A percentile compares a stretch with the other conserved stretches of the same genome.
These are phyloP conservation scores for Poeciliopsis prolifica DNA, from an alignment of 2,113 vertebrate species.

Conservation along the genomic window DNA sequence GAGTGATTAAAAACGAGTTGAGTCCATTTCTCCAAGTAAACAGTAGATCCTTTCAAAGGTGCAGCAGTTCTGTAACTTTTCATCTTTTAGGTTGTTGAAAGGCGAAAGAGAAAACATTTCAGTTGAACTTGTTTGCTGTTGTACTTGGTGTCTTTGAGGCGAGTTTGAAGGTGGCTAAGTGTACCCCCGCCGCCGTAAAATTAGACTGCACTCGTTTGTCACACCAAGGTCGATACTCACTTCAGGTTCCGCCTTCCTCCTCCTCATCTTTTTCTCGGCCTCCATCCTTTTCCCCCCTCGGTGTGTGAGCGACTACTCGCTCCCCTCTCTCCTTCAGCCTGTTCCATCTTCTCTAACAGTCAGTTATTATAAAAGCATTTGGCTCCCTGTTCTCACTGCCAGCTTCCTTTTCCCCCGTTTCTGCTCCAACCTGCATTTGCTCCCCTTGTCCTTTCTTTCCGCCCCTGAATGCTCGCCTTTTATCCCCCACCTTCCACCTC, in stretches of 20 bases:
- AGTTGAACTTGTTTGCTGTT: slow-evolving; percentile 28
- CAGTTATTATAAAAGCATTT: slow-evolving; percentile 47
- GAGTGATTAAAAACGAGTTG: slow-evolving; percentile 22
- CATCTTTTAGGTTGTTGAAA: slow-evolving; percentile 31
- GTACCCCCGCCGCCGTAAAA: slow-evolving; percentile 57
- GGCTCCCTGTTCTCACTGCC: slow-evolving; percentile 1
- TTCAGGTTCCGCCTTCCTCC: slow-evolving; percentile 42
- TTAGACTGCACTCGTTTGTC: slow-evolving; percentile 68
- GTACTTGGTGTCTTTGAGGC: slow-evolving; percentile 53
- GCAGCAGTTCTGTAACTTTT: not conserved
- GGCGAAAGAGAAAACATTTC: slow-evolving; percentile 12
- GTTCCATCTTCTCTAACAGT: slow-evolving; percentile 34
- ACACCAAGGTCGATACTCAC: slow-evolving; percentile 71
- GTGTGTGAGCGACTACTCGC: slow-evolving; percentile 35
- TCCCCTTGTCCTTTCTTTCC: not conserved
- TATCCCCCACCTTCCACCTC: slow-evolving; percentile 7
- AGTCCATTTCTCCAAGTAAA: slow-evolving; percentile 17
- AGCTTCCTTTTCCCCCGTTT: slow-evolving; percentile 1
- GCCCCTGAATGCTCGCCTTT: slow-evolving; percentile 2
- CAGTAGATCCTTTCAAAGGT: slow-evolving; percentile 37
- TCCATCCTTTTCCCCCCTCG: slow-evolving; percentile 26
- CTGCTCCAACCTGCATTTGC: slow-evolving; percentile 19
- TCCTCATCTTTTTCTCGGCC: slow-evolving; percentile 38
- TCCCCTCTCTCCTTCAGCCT: slow-evolving; percentile 40
- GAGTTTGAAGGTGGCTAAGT: slow-evolving; percentile 67